Conservation (phyloP, 2,888 invertebrate species). For the Cryptophagus acutangulus region DNA sequence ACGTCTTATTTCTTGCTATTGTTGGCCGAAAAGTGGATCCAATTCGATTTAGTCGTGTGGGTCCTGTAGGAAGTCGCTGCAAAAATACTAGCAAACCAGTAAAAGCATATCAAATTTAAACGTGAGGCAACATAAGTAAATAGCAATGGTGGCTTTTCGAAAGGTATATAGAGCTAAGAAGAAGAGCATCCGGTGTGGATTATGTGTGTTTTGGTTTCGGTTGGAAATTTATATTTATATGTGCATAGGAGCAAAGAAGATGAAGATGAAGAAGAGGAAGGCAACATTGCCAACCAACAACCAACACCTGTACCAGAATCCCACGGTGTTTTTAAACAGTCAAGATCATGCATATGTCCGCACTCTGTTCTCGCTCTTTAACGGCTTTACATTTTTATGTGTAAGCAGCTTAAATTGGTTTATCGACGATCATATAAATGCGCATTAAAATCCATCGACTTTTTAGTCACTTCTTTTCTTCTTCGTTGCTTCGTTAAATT, state of each 20-base stretch:
- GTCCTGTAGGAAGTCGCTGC: no score
- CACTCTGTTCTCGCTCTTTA: conserved; percentile 21
- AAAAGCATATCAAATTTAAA: no score
- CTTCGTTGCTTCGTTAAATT: no score
- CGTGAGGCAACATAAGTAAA: no score
- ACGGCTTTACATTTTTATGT: conserved; percentile 30
- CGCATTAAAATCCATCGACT: conserved; percentile 23
- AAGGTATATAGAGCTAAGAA: no score
- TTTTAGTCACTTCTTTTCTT: no score
- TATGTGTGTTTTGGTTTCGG: conserved; percentile 5
- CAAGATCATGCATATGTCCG: conserved; percentile 24
- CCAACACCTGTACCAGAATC: conserved; percentile 34
- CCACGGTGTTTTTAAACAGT: conserved; percentile 33
- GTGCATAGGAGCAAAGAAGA: conserved; percentile 5
- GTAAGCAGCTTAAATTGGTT: conserved; percentile 31
- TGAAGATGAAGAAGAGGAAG: background rate
- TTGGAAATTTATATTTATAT: no score
- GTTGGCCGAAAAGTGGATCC: no score
- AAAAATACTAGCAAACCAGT: no score
- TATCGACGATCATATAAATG: conserved; percentile 22
- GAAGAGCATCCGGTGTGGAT: conserved; percentile 11
- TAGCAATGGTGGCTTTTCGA: no score
- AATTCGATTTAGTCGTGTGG: no score
- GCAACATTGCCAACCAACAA: conserved; percentile 5
- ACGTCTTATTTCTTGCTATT: background rate